Evolutionary conservation across 2,113 vertebrate species (phyloP).

Genomic region (Ia io): DNA sequence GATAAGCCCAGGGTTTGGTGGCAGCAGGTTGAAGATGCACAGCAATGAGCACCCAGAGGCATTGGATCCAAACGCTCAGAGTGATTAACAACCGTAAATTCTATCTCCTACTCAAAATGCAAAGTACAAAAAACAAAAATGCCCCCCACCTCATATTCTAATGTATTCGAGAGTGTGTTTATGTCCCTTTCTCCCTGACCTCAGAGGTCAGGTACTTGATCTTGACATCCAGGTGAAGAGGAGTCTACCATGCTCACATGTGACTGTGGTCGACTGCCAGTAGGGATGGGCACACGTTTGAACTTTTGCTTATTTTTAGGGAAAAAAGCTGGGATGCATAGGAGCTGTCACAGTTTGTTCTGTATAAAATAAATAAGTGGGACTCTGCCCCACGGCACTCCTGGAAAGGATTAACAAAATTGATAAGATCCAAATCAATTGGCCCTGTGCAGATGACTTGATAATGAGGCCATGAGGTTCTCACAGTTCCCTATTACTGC

Average conservation of each 20-base stretch:
- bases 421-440: not conserved
- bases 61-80: not conserved
- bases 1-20: not conserved
- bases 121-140: not conserved
- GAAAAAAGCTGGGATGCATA: not conserved
- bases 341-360: not conserved
- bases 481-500: not conserved
- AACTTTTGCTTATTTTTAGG: not conserved
- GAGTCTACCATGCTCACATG: not conserved
- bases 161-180: not conserved
- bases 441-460: not conserved
- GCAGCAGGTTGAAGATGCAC: not conserved
- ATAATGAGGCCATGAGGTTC: not conserved
- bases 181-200: not conserved
- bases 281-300: not conserved
- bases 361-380: not conserved
- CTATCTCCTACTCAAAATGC: not conserved
- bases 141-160: not conserved
- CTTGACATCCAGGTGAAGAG: not conserved
- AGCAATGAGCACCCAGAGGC: not conserved
- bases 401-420: not conserved
- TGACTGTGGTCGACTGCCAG: not conserved
- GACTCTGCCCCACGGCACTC: not conserved
- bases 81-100: conserved; percentile 9
- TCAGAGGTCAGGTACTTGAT: not conserved